Percentiles rank a stretch among this genome's conserved stretches.
Conservation (phyloP, 2,888 invertebrate genomes). For the Diadegma fenestrale region DNA sequence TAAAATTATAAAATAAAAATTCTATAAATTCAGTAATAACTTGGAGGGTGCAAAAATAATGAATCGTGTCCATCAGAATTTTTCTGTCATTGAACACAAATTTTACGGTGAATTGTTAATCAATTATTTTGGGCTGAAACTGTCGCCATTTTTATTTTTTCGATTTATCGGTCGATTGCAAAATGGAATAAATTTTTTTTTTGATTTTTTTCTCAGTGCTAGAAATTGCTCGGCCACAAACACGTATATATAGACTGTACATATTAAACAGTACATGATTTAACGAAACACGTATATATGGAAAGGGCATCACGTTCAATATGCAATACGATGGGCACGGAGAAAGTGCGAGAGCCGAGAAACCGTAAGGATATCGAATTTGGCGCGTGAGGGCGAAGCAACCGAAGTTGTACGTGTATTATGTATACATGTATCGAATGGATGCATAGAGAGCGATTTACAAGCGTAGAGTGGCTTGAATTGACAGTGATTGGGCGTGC, state of each 20-base stretch:
- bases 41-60: neutral
- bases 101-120: neutral
- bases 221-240: neutral
- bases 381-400: conserved; percentile 61
- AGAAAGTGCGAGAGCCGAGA: conserved; percentile 52
- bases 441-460: conserved; percentile 22
- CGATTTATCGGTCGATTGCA: neutral
- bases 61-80: neutral
- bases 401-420: conserved; percentile 46
- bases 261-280: neutral
- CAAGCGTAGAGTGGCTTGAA: conserved; percentile 72
- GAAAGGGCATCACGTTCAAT: conserved; percentile 50
- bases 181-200: too few species aligned
- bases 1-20: conserved; percentile 42
- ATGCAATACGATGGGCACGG: conserved; percentile 43
- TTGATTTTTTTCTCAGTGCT: neutral
- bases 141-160: too few species aligned
- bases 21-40: neutral
- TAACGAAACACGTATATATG: conserved; percentile 11
- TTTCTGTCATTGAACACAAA: neutral
- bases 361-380: conserved; percentile 72
- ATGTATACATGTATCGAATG: conserved; percentile 9
- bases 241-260: neutral
- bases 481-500: conserved; percentile 79
- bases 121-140: too few species aligned